Conservation (phyloP, 2,113 vertebrate species). For the Corvus moneduloides region DNA sequence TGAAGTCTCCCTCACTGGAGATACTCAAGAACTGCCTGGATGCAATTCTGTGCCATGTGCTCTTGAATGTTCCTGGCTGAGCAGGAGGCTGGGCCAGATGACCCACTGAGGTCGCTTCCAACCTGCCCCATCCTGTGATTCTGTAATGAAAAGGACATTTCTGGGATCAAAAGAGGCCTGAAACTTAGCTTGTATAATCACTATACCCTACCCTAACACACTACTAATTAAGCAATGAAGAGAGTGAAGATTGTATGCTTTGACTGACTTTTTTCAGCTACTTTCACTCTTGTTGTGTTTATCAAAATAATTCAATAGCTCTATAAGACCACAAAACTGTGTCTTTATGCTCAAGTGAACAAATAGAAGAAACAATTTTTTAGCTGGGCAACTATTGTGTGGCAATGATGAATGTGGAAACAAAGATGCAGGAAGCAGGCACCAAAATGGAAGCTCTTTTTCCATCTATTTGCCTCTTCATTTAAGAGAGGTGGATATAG, state of each 20-base stretch:
- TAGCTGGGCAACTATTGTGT: background rate
- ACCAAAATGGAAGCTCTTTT: background rate
- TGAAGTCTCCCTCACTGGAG: too few species aligned
- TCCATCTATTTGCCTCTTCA: background rate
- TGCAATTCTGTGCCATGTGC: background rate
- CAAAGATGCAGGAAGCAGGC: background rate
- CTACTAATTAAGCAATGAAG: background rate
- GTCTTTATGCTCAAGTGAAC: conserved; percentile 13
- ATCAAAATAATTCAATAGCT: conserved; percentile 15
- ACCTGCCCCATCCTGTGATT: background rate
- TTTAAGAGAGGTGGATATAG: background rate
- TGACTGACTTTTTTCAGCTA: background rate
- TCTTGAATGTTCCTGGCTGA: accelerated
- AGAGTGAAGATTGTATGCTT: background rate
- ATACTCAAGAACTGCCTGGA: background rate
- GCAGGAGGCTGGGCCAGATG: background rate
- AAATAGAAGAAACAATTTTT: conserved; percentile 1
- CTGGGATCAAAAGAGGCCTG: background rate
- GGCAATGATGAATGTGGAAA: background rate
- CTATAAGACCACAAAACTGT: background rate
- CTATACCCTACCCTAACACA: background rate
- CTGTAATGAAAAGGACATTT: background rate
- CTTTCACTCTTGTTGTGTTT: background rate
- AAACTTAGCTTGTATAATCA: background rate
- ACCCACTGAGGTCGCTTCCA: accelerated